phyloP scores from a whole-genome alignment of 1,140 invertebrate genomes.

The Diachasma alloeum region DNA sequence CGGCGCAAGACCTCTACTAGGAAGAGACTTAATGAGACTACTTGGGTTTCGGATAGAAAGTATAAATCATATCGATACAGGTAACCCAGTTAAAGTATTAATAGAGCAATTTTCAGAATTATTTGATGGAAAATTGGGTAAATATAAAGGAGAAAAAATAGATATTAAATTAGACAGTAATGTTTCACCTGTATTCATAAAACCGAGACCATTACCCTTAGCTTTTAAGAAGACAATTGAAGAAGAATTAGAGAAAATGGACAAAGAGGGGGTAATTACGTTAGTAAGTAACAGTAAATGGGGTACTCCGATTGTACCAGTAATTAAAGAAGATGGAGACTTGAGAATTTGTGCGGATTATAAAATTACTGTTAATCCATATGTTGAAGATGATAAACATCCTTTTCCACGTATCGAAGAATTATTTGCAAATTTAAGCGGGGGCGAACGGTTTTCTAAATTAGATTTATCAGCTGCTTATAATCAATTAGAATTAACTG shows the following conservation, averaged over 20 bases:
- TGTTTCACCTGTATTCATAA: constrained; percentile 41
- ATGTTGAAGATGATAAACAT: constrained; percentile 44
- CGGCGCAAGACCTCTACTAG: constrained; percentile 20
- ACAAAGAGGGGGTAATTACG: constrained; percentile 48
- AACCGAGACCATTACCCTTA: constrained; percentile 48
- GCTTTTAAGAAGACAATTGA: constrained; percentile 49
- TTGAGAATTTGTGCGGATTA: constrained; percentile 63
- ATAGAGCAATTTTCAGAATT: constrained; percentile 25
- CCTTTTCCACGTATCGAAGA: constrained; percentile 45
- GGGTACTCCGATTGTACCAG: constrained; percentile 62
- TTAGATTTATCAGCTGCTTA: constrained; percentile 50
- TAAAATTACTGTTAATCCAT: constrained; percentile 52
- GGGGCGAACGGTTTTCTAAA: constrained; percentile 45
- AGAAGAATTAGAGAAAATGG: constrained; percentile 50
- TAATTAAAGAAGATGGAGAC: constrained; percentile 57
- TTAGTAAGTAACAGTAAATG: constrained; percentile 57
- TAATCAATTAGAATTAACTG: constrained; percentile 42
- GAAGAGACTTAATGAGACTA: constrained; percentile 32
- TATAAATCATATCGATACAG: constrained; percentile 42
- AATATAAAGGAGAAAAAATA: constrained; percentile 30
- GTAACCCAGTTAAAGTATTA: constrained; percentile 43
- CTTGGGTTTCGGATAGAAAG: constrained; percentile 20
- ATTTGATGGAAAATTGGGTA: constrained; percentile 31
- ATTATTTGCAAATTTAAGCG: constrained; percentile 19
- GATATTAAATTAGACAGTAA: constrained; percentile 35